Base-by-base conservation (phyloP, 2,797 vertebrate species). In the Coluber constrictor region DNA sequence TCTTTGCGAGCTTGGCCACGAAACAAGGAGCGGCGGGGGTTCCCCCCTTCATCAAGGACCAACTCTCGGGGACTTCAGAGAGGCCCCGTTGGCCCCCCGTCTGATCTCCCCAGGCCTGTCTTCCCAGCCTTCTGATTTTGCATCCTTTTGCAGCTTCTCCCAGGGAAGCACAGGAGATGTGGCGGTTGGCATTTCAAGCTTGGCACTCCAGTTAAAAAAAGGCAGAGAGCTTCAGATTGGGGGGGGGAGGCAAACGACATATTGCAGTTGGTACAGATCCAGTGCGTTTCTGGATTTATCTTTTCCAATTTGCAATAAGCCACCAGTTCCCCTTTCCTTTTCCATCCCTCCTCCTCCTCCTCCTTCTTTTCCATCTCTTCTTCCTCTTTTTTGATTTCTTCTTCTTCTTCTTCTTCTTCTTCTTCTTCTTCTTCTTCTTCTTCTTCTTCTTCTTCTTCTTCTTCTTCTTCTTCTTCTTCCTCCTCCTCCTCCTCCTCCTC, bases 101-200 rank as follows among this genome's bases (percentile, higher is more conserved):
- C 57, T 91, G 92, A 93, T 96, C 94, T 90, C 92, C 79, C 91
- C 92, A 92, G 92, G 89, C 92, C 90, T 0, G 0, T 90, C 90
- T 95, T 74, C 92, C 87, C 93, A 7, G 91, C 92, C 90, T 86
- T 93, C 90, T 55, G 47, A 94, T 92, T 86, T 74, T 5, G 43
- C 63, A 89, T 95, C 92, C 92, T 94, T 83, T 91, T 92, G 94
- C 74, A 88, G 90, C 56, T 92, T 61, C 4, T 83, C 90, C 90
- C 89, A 86, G 63, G 4, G 29, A 94, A 94, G 86, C 89, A 90
- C 55, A 87, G 29, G 87, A 47, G 23, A n/a, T n/a, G 95, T 88
- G 93, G 79, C 95, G 93, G 63, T 94, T 94, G 95, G 90, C 94
- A 93, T 97, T 51, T 94, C 95, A 94, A 93, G 87, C 7, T 88